These are phyloP conservation scores for Drosophila robusta DNA, from an alignment of 2,888 invertebrate genomes.

Conservation along the genomic window DNA sequence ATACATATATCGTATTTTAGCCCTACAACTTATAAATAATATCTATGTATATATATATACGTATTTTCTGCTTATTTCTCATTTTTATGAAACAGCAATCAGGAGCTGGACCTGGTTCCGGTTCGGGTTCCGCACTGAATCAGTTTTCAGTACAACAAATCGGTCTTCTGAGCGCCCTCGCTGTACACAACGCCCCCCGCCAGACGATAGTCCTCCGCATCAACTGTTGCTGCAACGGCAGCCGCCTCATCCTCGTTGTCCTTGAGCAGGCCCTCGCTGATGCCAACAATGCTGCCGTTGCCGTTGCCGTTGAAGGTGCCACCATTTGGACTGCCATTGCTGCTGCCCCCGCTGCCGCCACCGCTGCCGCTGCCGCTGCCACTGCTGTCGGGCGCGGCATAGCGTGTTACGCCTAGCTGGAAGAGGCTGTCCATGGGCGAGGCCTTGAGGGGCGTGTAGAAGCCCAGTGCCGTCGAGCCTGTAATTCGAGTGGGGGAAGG, in stretches of 20 bases:
- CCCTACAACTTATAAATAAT: conserved; percentile 61
- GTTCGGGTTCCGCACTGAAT: neutral
- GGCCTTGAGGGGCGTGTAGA: conserved; percentile 92
- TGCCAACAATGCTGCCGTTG: conserved; percentile 65
- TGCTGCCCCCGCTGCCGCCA: conserved; percentile 40
- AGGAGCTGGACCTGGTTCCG: neutral
- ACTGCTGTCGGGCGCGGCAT: conserved; percentile 56
- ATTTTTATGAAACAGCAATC: conserved; percentile 21
- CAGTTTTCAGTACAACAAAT: conserved; percentile 82
- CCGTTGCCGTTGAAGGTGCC: conserved; percentile 48
- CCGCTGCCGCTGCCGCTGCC: conserved; percentile 41
- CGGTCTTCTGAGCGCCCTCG: conserved; percentile 85
- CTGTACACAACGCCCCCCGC: conserved; percentile 83
- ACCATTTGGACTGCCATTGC: conserved; percentile 47
- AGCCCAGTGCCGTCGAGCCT: conserved; percentile 90
- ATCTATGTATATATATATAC: conserved; percentile 55
- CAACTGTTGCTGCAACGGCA: conserved; percentile 13
- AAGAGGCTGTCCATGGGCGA: conserved; percentile 88
- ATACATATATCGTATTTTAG: conserved; percentile 38
- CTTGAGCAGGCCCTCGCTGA: conserved; percentile 62
- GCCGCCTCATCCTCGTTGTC: conserved; percentile 25
- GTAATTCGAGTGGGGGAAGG: conserved; percentile 38
- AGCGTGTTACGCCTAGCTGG: conserved; percentile 91
- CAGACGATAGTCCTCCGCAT: conserved; percentile 54
- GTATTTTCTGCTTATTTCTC: conserved; percentile 24